These are phyloP conservation scores for Myripristis jacobus DNA, from an alignment of 2,797 vertebrate species.

Conservation along the genomic window DNA sequence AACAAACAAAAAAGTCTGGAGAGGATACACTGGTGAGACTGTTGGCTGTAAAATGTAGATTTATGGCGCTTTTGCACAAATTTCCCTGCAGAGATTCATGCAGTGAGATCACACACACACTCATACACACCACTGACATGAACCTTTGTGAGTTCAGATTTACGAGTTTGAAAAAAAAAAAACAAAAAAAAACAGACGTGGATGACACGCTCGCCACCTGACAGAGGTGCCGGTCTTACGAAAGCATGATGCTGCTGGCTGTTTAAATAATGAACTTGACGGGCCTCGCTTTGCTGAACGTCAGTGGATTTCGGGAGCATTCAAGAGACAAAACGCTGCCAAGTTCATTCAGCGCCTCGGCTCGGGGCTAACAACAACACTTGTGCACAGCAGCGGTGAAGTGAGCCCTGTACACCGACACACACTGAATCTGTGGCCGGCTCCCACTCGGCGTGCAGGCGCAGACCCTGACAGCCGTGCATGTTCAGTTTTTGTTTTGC, in stretches of 20 bases:
- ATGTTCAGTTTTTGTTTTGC: conserved; percentile 29
- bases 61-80: too few species aligned
- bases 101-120: too few species aligned
- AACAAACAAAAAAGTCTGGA: too few species aligned
- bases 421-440: neutral
- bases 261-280: conserved; percentile 11
- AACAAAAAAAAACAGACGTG: too few species aligned
- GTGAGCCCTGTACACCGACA: accelerated
- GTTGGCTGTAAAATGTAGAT: too few species aligned
- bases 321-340: conserved; percentile 60
- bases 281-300: neutral
- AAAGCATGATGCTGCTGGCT: conserved; percentile 1
- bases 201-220: too few species aligned
- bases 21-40: too few species aligned
- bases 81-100: too few species aligned
- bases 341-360: conserved; percentile 71
- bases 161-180: too few species aligned
- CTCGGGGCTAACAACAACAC: conserved; percentile 4
- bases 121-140: too few species aligned
- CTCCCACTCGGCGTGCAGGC: neutral
- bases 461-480: neutral
- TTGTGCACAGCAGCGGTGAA: neutral
- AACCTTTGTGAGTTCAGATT: too few species aligned
- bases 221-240: neutral
- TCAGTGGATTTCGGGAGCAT: conserved; percentile 41